These are phyloP conservation scores for Leucoraja erinaceus DNA, from an alignment of 2,113 vertebrate genomes.

Conservation along the genomic window DNA sequence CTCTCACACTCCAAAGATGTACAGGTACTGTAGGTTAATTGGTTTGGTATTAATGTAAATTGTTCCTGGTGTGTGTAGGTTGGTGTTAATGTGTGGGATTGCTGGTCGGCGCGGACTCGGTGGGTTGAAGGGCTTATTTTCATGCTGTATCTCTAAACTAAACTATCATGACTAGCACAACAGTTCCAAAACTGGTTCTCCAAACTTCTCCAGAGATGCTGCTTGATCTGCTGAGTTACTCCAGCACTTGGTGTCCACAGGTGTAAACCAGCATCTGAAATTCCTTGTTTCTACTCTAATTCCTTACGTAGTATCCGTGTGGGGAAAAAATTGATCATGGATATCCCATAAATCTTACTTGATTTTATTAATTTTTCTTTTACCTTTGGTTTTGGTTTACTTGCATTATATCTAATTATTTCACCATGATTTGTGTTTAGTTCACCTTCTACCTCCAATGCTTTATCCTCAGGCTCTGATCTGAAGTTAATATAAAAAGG, in stretches of 20 bases:
- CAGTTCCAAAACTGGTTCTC: not conserved
- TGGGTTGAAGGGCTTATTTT: no score
- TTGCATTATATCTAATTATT: not conserved
- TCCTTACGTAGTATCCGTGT: not conserved
- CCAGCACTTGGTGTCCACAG: no score
- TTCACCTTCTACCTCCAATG: not conserved
- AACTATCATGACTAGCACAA: not conserved
- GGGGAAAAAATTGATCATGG: not conserved
- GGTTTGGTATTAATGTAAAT: no score
- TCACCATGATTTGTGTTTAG: not conserved
- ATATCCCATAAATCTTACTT: not conserved
- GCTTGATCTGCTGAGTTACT: no score
- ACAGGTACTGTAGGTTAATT: no score
- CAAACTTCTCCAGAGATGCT: no score
- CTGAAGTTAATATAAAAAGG: not conserved
- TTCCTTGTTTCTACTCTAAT: not conserved
- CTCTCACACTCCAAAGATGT: no score
- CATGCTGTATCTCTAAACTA: no score
- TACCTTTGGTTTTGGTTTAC: not conserved
- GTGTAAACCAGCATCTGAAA: no score
- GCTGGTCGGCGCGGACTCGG: no score
- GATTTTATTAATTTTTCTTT: not conserved
- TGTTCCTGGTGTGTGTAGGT: no score
- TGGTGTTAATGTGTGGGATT: no score
- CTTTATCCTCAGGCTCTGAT: not conserved